These are phyloP conservation scores for Notospermus geniculatus DNA, from an alignment of 1,140 invertebrate genomes.

Conservation along the genomic window DNA sequence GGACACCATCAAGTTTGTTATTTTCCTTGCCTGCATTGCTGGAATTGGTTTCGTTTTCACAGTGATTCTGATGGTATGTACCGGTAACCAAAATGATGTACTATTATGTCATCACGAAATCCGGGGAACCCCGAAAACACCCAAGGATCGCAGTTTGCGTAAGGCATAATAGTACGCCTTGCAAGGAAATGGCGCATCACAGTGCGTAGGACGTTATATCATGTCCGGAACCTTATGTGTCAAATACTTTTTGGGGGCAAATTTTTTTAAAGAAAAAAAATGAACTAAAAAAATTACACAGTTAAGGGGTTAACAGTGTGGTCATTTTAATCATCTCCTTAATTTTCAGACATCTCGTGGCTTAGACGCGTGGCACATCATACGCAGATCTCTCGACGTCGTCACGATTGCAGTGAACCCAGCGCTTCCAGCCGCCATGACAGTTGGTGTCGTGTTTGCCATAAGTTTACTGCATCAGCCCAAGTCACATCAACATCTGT, in stretches of 20 bases:
- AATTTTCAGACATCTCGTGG: background rate
- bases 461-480: constrained; percentile 93
- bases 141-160: no score
- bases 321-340: background rate
- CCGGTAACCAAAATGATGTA: no score
- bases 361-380: constrained; percentile 51
- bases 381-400: constrained; percentile 82
- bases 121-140: no score
- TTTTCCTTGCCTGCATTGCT: constrained; percentile 76
- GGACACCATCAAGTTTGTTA: constrained; percentile 87
- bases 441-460: constrained; percentile 81
- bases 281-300: no score
- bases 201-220: no score
- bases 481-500: constrained; percentile 85
- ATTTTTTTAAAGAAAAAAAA: no score
- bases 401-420: constrained; percentile 95
- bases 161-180: no score
- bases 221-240: no score
- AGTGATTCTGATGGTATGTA: constrained; percentile 70
- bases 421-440: constrained; percentile 95
- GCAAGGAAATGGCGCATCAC: no score
- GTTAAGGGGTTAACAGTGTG: no score
- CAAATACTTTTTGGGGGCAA: no score
- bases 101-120: no score
- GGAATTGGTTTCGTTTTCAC: constrained; percentile 80